Percentiles rank a stretch among this genome's conserved stretches.
phyloP scores from a whole-genome alignment of 2,113 vertebrate species.

The Neogale vison region DNA sequence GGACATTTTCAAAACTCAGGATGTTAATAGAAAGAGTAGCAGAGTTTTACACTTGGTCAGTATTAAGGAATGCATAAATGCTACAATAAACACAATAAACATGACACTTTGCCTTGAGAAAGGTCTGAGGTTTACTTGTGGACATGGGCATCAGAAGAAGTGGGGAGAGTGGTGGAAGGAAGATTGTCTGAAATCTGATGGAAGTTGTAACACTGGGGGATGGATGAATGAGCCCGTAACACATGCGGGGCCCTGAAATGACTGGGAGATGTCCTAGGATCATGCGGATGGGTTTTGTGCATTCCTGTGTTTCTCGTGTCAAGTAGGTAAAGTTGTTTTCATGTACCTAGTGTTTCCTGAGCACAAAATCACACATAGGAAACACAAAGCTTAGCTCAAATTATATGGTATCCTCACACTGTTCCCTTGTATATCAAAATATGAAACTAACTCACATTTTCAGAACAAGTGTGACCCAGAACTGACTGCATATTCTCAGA shows the following conservation, averaged over 20 bases:
- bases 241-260: accelerated
- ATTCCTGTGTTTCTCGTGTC: accelerated
- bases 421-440: neutral
- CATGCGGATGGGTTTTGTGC: accelerated
- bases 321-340: neutral
- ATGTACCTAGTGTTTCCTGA: neutral
- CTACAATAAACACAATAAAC: neutral
- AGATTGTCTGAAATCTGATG: neutral
- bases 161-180: neutral
- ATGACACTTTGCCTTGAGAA: neutral
- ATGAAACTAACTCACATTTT: neutral
- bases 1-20: neutral
- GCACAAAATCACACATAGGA: neutral
- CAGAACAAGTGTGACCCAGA: neutral
- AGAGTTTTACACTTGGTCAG: neutral
- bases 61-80: neutral
- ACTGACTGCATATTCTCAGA: neutral
- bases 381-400: neutral
- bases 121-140: neutral
- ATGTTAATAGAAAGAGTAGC: neutral
- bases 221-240: neutral
- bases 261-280: too few relatives aligned
- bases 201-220: too few relatives aligned
- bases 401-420: neutral
- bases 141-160: neutral